These are phyloP conservation scores for Sebastes nivosus DNA, from an alignment of 2,797 vertebrate genomes.

Conservation along the genomic window DNA sequence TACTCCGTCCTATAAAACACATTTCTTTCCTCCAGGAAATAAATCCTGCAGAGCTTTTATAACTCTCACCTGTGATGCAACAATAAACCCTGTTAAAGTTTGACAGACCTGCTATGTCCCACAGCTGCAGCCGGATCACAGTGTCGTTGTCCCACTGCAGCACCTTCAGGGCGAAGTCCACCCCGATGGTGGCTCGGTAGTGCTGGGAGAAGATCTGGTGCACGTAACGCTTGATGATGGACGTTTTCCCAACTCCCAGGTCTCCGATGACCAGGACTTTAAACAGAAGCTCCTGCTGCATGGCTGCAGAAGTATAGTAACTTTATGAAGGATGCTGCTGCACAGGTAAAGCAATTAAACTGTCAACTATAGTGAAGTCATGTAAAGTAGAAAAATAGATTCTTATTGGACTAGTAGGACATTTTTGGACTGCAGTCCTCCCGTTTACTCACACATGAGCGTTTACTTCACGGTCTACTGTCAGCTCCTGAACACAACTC, in stretches of 20 bases:
- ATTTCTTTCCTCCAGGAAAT: not conserved
- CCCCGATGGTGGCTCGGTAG: conserved; percentile 85
- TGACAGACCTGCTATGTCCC: conserved; percentile 85
- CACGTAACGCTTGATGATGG: conserved; percentile 86
- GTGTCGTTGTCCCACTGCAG: conserved; percentile 81
- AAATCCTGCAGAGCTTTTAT: not conserved
- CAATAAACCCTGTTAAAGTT: not conserved
- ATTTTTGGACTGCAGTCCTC: not conserved
- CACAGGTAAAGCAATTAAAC: not conserved
- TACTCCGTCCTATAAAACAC: no score
- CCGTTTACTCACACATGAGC: not conserved
- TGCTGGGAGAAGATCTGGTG: conserved; percentile 87
- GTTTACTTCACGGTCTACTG: not conserved
- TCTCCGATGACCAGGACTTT: conserved; percentile 86
- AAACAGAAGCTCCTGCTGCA: conserved; percentile 84
- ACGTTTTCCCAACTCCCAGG: conserved; percentile 84
- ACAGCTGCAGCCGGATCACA: conserved; percentile 84
- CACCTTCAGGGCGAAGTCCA: conserved; percentile 86
- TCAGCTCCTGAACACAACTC: not conserved
- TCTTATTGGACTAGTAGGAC: not conserved
- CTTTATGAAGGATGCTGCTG: not conserved
- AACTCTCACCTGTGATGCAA: conserved; percentile 1
- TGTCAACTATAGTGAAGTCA: not conserved
- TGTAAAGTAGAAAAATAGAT: not conserved
- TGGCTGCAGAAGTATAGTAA: conserved; percentile 36